A percentile compares a stretch with the other conserved stretches of the same genome.
phyloP scores from a whole-genome alignment of 2,888 invertebrate genomes.

The Cephus pulcher region DNA sequence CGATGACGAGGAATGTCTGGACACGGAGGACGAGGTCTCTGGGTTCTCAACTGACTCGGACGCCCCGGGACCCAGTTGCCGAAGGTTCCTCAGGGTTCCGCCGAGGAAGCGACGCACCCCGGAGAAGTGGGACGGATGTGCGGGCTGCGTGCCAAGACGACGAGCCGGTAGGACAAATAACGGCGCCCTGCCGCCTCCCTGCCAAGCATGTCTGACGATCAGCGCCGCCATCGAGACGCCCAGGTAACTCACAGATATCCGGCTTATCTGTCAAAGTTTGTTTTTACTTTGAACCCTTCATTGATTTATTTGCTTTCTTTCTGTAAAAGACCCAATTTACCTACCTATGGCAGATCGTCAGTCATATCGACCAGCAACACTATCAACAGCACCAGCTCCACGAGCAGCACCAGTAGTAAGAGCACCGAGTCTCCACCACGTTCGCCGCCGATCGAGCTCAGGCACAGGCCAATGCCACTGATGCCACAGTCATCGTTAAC shows the following conservation, averaged over 20 bases:
- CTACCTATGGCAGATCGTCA: slow-evolving; percentile 43
- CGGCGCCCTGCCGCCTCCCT: slow-evolving; percentile 31
- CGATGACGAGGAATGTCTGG: slow-evolving; percentile 71
- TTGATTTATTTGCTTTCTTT: neutral
- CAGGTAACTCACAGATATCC: slow-evolving; percentile 40
- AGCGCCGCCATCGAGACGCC: slow-evolving; percentile 61
- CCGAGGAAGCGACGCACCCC: slow-evolving; percentile 53
- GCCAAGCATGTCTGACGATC: slow-evolving; percentile 58
- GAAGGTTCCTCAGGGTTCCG: slow-evolving; percentile 66
- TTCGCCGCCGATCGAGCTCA: slow-evolving; percentile 55
- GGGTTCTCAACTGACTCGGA: slow-evolving; percentile 88
- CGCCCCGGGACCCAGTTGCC: slow-evolving; percentile 63
- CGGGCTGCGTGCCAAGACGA: slow-evolving; percentile 60
- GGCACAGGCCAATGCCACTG: slow-evolving; percentile 54
- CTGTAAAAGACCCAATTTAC: neutral
- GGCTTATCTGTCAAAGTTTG: neutral
- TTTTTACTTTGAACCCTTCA: neutral
- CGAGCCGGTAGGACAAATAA: slow-evolving; percentile 41
- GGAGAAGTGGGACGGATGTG: slow-evolving; percentile 67
- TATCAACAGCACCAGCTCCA: slow-evolving; percentile 15
- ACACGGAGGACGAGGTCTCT: slow-evolving; percentile 87
- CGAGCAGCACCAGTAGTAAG: slow-evolving; percentile 58
- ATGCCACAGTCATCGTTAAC: slow-evolving; percentile 46
- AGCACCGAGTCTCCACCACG: slow-evolving; percentile 51
- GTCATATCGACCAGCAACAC: slow-evolving; percentile 44